Conservation (phyloP, 2,797 vertebrate genomes). For the Labroides dimidiatus region DNA sequence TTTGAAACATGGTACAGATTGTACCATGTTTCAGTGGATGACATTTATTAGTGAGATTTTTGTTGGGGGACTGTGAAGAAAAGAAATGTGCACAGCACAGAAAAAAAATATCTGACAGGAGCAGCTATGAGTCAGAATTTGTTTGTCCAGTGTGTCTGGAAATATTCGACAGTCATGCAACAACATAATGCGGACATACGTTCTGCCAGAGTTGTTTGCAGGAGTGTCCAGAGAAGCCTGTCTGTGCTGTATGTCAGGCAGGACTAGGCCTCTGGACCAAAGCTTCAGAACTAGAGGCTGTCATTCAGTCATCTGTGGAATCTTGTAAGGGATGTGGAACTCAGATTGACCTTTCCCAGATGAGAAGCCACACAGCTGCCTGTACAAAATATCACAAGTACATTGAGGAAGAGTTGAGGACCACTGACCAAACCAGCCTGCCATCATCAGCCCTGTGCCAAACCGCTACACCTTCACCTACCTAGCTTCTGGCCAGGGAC, state of each 20-base stretch:
- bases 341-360: conserved; percentile 91
- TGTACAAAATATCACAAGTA: conserved; percentile 96
- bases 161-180: too few relatives aligned
- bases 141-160: too few relatives aligned
- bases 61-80: too few relatives aligned
- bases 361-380: conserved; percentile 90
- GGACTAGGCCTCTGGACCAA: conserved; percentile 84
- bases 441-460: conserved; percentile 90
- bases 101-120: too few relatives aligned
- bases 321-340: conserved; percentile 93
- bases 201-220: conserved; percentile 95
- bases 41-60: too few relatives aligned
- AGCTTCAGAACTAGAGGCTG: conserved; percentile 88
- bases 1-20: too few relatives aligned
- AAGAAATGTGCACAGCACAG: too few relatives aligned
- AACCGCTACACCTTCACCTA: conserved; percentile 97
- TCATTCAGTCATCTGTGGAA: conserved; percentile 89
- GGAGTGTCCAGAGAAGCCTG: conserved; percentile 94
- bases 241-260: conserved; percentile 95
- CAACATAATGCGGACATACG: too few relatives aligned
- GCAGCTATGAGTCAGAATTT: too few relatives aligned
- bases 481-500: too few relatives aligned
- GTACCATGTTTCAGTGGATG: too few relatives aligned
- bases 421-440: conserved; percentile 90
- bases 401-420: conserved; percentile 94